Evolutionary conservation across 1,140 invertebrate species (phyloP).

Genomic region (Drosophila dunni): DNA sequence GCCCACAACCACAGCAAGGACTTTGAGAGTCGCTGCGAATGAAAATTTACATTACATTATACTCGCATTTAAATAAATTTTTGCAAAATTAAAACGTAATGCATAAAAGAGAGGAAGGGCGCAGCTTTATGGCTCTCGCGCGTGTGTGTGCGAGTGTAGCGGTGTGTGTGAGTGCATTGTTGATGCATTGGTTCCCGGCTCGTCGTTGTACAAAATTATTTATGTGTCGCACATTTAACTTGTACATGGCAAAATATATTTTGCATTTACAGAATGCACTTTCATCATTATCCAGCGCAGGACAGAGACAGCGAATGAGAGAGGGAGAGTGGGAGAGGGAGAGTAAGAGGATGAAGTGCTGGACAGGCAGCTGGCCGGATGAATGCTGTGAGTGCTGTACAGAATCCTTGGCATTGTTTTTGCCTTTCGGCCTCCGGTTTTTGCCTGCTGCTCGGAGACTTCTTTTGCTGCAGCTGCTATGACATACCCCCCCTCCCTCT

Average conservation of each 20-base stretch:
- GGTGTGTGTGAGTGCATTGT: slow-evolving; percentile 50
- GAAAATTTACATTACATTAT: slow-evolving; percentile 81
- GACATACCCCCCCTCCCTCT: neutral
- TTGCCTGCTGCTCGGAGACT: neutral
- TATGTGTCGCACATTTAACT: slow-evolving; percentile 81
- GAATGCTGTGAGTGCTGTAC: slow-evolving; percentile 43
- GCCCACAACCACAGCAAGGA: slow-evolving; percentile 23
- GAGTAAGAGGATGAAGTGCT: slow-evolving; percentile 8
- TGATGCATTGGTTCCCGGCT: slow-evolving; percentile 64
- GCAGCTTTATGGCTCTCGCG: slow-evolving; percentile 18
- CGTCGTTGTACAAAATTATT: slow-evolving; percentile 72
- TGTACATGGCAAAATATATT: slow-evolving; percentile 81
- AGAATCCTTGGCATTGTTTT: slow-evolving; percentile 66
- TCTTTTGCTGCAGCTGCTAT: neutral
- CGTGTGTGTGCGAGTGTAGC: slow-evolving; percentile 11
- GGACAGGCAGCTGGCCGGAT: slow-evolving; percentile 58
- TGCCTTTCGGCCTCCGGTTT: slow-evolving; percentile 43
- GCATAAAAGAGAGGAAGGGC: slow-evolving; percentile 51
- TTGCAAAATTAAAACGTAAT: slow-evolving; percentile 81
- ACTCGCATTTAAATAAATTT: slow-evolving; percentile 81
- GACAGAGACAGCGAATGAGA: neutral
- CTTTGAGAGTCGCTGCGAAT: slow-evolving; percentile 46
- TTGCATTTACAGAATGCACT: slow-evolving; percentile 81
- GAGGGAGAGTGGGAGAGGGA: neutral
- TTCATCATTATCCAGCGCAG: slow-evolving; percentile 74